Base-by-base conservation (phyloP, 1,140 invertebrate genomes). In the Akabosia matsudoensis region DNA sequence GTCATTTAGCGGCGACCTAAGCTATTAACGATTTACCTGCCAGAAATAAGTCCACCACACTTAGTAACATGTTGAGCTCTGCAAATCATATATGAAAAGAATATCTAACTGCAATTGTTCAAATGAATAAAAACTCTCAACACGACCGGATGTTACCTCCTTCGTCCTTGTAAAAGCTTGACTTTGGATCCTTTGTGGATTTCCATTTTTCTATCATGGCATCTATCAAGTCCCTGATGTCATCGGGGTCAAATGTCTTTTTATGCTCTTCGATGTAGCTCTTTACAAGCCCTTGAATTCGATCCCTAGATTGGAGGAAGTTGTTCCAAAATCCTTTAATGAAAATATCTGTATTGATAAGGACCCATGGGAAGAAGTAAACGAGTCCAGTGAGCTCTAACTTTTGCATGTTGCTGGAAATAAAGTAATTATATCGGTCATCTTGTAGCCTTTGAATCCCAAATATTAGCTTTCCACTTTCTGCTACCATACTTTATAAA, bases 211-310 rank as follows among this genome's bases (percentile, higher is more conserved):
- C 88, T 1, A 95, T 85, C 83, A 91, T 94, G 34, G 90, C 88
- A 82, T 93, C 92, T 61, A 95, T 92, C 31, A 94, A 88, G 82
- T 95, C 92, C 22, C 87, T 84, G 33, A 87, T 86, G 33, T 84
- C 84, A 31, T 84, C 83, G 31, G 87, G 71, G 22, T 85, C 82
- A 61, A 89, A 87, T 0, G 83, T 86, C 34, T 82, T 80, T 64
- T 88, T 86, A 78, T 92, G 91, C 26, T 90, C 87, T 0, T 85
- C 82, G 33, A 92, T 91, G 16, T 85, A 87, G 71, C 88, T 84
- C 87, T 90, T 56, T 2, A 78, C 52, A n/a, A 79, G 37, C 10
- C 78, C 75, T 61, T 81, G 80, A 13, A 79, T 76, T 26, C 72
- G 22, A 30, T 79, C 76, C 56, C 80, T 28, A 1, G 78, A 78